These are phyloP conservation scores for Pseudomyrmex concolor DNA, from an alignment of 1,140 invertebrate genomes.

Conservation along the genomic window DNA sequence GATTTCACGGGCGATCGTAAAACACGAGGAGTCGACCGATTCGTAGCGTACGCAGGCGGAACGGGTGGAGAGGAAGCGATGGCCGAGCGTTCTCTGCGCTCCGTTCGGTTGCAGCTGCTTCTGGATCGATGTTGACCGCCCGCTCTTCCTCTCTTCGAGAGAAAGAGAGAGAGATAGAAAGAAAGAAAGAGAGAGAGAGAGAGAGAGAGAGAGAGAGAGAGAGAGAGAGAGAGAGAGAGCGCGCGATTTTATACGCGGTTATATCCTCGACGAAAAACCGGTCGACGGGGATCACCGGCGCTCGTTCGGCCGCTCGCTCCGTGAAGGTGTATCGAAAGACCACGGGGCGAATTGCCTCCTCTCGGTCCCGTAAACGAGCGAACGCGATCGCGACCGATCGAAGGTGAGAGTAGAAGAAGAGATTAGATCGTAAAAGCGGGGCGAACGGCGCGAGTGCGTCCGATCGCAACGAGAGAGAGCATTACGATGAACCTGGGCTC, in stretches of 20 bases:
- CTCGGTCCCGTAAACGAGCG: slow-evolving; percentile 40
- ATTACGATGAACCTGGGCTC: neutral
- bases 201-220: too few species aligned
- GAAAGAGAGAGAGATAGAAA: too few species aligned
- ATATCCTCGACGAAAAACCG: slow-evolving; percentile 61
- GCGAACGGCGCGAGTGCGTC: slow-evolving; percentile 29
- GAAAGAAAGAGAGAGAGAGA: too few species aligned
- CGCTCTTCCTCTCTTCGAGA: slow-evolving; percentile 26
- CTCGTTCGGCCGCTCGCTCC: slow-evolving; percentile 11
- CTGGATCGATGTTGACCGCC: slow-evolving; percentile 47
- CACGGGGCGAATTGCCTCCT: slow-evolving; percentile 39
- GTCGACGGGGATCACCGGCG: slow-evolving; percentile 60
- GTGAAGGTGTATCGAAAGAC: slow-evolving; percentile 59
- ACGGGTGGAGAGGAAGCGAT: slow-evolving; percentile 12
- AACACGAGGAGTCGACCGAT: slow-evolving; percentile 61
- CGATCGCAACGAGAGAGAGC: slow-evolving; percentile 20
- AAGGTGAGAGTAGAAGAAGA: slow-evolving; percentile 52
- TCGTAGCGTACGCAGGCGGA: slow-evolving; percentile 43
- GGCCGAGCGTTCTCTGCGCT: slow-evolving; percentile 11
- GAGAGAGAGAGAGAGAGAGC: neutral
- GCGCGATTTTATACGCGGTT: slow-evolving; percentile 65
- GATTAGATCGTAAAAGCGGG: slow-evolving; percentile 63
- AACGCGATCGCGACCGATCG: slow-evolving; percentile 29
- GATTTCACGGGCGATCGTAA: slow-evolving; percentile 70
- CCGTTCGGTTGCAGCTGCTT: slow-evolving; percentile 62